A percentile compares a stretch with the other conserved stretches of the same genome.
These are phyloP conservation scores for Siniperca obscura DNA, from an alignment of 2,797 vertebrate genomes.

Conservation along the genomic window DNA sequence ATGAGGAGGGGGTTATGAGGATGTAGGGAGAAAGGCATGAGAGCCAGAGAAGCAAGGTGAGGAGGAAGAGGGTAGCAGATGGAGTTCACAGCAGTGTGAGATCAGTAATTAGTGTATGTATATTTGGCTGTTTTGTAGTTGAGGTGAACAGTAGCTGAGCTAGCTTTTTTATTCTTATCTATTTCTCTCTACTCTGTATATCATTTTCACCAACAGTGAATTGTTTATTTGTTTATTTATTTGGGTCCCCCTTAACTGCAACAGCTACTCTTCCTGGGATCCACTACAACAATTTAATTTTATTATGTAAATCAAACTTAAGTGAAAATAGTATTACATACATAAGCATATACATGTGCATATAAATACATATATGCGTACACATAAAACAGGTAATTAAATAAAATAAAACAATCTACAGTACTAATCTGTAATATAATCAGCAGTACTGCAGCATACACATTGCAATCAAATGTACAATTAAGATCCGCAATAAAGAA, in stretches of 20 bases:
- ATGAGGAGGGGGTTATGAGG: neutral
- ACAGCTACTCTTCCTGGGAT: neutral
- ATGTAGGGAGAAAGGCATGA: neutral
- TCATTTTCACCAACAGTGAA: neutral
- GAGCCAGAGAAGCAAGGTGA: neutral
- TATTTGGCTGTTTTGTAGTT: conserved; percentile 3
- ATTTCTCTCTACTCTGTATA: neutral
- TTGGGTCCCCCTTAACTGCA: neutral
- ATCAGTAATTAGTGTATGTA: conserved; percentile 23
- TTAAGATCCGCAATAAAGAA: neutral
- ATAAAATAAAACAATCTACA: neutral
- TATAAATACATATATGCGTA: neutral
- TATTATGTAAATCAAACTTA: neutral
- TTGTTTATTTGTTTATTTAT: neutral
- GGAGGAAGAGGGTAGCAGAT: conserved; percentile 41
- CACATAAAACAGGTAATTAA: neutral
- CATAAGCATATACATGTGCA: neutral
- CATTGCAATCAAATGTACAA: neutral
- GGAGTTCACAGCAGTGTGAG: conserved; percentile 39
- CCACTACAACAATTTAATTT: neutral
- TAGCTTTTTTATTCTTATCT: neutral
- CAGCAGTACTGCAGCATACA: neutral
- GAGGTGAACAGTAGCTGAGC: neutral
- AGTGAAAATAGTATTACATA: neutral
- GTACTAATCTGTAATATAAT: neutral